Percentiles rank a stretch among this genome's conserved stretches.
phyloP scores from a whole-genome alignment of 2,113 vertebrate species.

The Alethe castanea region DNA sequence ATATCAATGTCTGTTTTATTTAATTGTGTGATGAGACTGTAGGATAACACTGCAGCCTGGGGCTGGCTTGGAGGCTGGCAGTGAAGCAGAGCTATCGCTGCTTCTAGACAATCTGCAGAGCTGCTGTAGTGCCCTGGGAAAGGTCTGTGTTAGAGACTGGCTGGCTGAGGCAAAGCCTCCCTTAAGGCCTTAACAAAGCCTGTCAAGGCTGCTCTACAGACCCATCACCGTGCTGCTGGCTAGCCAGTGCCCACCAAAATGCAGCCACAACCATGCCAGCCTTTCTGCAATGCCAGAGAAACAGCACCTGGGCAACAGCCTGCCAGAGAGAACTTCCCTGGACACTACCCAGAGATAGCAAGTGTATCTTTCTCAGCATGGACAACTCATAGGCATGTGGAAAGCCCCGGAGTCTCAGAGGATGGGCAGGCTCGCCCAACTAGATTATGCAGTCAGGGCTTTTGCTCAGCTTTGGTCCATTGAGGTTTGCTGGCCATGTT shows the following conservation, averaged over 20 bases:
- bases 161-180: neutral
- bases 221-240: neutral
- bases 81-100: neutral
- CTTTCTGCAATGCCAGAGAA: neutral
- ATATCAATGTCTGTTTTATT: constrained; percentile 38
- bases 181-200: neutral
- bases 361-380: neutral
- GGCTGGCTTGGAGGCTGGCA: neutral
- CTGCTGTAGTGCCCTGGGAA: neutral
- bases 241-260: neutral
- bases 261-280: neutral
- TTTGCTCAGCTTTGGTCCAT: neutral
- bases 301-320: neutral
- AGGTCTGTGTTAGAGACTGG: neutral
- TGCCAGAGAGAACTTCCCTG: neutral
- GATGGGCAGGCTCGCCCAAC: neutral
- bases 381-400: neutral
- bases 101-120: neutral
- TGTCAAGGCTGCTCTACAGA: neutral
- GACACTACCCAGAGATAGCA: neutral
- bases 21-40: neutral
- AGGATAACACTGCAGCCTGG: neutral
- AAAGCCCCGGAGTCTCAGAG: neutral
- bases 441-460: neutral
- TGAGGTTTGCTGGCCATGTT: neutral